A percentile compares a stretch with the other conserved stretches of the same genome.
These are phyloP conservation scores for Leptobrachium ailaonicum DNA, from an alignment of 2,113 vertebrate species.

Conservation along the genomic window DNA sequence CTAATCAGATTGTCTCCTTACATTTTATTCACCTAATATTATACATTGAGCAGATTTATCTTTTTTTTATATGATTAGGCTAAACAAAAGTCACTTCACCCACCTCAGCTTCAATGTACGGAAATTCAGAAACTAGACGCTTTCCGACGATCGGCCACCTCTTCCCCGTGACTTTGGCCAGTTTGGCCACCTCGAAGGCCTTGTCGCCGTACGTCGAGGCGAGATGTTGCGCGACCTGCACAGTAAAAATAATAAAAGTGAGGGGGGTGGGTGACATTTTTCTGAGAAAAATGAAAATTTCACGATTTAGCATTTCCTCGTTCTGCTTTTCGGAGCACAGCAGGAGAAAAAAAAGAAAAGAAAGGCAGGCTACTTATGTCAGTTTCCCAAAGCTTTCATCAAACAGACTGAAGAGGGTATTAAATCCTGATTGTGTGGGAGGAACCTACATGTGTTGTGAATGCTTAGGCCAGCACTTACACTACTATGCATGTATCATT, in stretches of 20 bases:
- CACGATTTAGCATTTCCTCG: neutral
- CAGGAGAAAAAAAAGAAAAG: slow-evolving; percentile 9
- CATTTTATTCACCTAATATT: no score
- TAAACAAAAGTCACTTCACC: slow-evolving; percentile 12
- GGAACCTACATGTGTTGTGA: slow-evolving; percentile 24
- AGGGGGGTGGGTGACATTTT: no score
- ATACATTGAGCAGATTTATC: no score
- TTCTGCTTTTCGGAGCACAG: slow-evolving; percentile 36
- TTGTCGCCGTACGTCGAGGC: slow-evolving; percentile 75
- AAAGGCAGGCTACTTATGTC: neutral
- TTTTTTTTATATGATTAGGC: no score
- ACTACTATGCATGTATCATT: slow-evolving; percentile 22
- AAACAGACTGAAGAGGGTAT: slow-evolving; percentile 42
- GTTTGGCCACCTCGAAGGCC: slow-evolving; percentile 84
- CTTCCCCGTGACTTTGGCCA: slow-evolving; percentile 85
- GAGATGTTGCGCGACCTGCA: slow-evolving; percentile 85
- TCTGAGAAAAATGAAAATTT: slow-evolving; percentile 10
- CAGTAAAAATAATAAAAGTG: slow-evolving; percentile 34
- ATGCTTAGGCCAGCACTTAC: slow-evolving; percentile 56
- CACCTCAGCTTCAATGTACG: slow-evolving; percentile 97
- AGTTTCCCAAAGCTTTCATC: slow-evolving; percentile 21
- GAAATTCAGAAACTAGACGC: slow-evolving; percentile 92
- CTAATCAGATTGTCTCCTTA: no score
- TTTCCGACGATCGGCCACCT: slow-evolving; percentile 95
- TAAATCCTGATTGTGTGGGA: slow-evolving; percentile 50